Percentiles rank a stretch among this genome's conserved stretches.
phyloP scores from a whole-genome alignment of 2,797 vertebrate species.

The Manis pentadactyla region DNA sequence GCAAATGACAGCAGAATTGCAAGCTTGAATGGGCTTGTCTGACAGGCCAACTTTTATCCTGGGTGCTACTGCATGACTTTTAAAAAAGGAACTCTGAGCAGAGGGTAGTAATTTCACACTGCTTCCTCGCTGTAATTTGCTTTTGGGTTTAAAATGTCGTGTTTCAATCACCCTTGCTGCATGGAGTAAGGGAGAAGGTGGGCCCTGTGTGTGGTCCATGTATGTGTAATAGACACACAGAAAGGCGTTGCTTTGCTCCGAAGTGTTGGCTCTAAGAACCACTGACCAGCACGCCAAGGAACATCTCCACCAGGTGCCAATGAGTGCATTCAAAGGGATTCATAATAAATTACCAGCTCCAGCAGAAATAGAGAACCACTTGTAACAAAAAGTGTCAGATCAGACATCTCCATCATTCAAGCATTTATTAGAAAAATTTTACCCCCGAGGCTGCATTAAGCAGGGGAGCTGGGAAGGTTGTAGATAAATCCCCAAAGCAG shows the following conservation, averaged over 20 bases:
- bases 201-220: not conserved
- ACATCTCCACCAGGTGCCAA: not conserved
- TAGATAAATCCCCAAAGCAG: not conserved
- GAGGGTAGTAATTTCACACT: not conserved
- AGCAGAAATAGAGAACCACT: not conserved
- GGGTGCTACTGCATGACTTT: not conserved
- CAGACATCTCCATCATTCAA: no score
- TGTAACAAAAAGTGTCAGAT: not conserved
- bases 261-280: not conserved
- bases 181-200: not conserved
- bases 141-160: not conserved
- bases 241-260: not conserved
- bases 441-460: no score
- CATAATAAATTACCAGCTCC: not conserved
- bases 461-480: not conserved
- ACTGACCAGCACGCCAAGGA: not conserved
- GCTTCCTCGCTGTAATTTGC: constrained; percentile 39
- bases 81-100: not conserved
- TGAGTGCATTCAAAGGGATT: not conserved
- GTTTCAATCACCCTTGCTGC: not conserved
- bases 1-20: constrained; percentile 73
- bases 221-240: not conserved
- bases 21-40: constrained; percentile 84
- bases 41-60: constrained; percentile 67
- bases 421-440: not conserved